Conservation (phyloP, 2,797 vertebrate genomes). For the Pantherophis vulpinus region DNA sequence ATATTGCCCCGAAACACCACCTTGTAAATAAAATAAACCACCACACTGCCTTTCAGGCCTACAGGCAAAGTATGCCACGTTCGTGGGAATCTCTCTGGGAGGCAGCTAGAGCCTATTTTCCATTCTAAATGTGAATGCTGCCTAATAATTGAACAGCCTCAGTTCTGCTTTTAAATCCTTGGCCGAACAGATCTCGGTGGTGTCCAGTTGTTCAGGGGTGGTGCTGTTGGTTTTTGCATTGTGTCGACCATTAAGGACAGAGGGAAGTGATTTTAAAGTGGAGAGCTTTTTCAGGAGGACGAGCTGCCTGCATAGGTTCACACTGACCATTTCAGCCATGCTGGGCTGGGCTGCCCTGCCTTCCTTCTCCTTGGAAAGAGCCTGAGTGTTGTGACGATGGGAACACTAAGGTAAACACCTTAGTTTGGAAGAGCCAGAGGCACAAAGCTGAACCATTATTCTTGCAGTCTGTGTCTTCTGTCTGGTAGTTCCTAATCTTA, state of each 20-base stretch:
- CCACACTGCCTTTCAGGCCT: constrained; percentile 32
- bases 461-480: background rate
- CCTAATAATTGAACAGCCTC: background rate
- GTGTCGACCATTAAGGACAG: background rate
- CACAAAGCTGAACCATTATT: background rate
- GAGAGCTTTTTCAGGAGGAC: background rate
- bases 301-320: background rate
- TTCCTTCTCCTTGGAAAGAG: background rate
- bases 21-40: background rate
- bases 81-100: background rate
- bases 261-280: background rate
- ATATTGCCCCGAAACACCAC: constrained; percentile 31
- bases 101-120: background rate
- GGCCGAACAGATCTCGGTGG: fast-evolving
- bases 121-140: background rate
- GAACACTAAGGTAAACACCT: too few species aligned
- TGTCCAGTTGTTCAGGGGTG: background rate
- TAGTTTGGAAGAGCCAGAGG: background rate
- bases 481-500: background rate
- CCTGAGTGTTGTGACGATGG: background rate
- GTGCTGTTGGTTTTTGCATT: background rate
- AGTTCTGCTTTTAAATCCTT: background rate
- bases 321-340: background rate
- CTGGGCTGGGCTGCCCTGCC: background rate
- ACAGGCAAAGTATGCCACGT: background rate